A percentile compares a stretch with the other conserved stretches of the same genome.
Conservation (phyloP, 2,888 invertebrate genomes). For the Andrena hattorfiana region DNA sequence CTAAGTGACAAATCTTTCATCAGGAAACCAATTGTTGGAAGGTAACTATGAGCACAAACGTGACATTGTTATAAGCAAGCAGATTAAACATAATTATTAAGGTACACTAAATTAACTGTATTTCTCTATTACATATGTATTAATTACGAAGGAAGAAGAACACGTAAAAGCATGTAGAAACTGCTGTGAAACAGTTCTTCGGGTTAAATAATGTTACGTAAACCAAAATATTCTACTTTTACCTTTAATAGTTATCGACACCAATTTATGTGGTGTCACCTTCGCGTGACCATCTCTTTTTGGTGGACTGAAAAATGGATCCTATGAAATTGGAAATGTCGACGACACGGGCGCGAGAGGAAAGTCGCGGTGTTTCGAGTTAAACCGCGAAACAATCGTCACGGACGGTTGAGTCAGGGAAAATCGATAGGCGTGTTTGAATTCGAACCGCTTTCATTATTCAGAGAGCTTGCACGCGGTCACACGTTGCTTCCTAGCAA, state of each 20-base stretch:
- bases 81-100: no score
- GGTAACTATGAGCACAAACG: no score
- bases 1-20: no score
- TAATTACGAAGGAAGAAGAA: no score
- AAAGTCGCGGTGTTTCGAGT: constrained; percentile 23
- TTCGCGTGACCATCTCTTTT: not conserved
- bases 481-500: constrained; percentile 53
- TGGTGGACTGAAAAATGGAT: not conserved
- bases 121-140: no score
- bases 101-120: no score
- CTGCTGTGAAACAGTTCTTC: no score
- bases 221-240: no score
- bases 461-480: constrained; percentile 68
- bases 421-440: constrained; percentile 57
- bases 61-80: no score
- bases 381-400: constrained; percentile 43
- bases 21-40: no score
- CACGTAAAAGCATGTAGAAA: no score
- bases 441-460: constrained; percentile 74
- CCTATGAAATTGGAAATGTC: not conserved
- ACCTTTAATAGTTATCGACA: not conserved
- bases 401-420: constrained; percentile 36
- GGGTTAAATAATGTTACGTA: no score
- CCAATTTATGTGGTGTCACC: not conserved
- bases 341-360: not conserved